A percentile compares a stretch with the other conserved stretches of the same genome.
Evolutionary conservation across 2,797 vertebrate genomes (phyloP).

Genomic region (Falco columbarius): DNA sequence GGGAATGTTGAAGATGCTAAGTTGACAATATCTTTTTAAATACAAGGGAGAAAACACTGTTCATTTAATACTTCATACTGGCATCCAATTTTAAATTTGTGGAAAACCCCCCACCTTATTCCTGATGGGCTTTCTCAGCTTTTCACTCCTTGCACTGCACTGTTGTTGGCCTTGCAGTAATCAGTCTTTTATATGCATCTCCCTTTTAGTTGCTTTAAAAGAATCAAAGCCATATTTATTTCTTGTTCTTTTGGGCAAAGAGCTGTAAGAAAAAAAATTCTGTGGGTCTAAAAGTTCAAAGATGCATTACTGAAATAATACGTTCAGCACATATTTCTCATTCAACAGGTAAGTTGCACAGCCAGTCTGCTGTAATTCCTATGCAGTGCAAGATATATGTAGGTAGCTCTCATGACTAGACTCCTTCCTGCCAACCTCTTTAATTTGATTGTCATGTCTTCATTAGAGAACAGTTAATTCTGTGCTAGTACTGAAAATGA

Average conservation of each 20-base stretch:
- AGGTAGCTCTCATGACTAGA: background rate
- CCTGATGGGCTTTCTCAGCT: background rate
- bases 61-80: background rate
- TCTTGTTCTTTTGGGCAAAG: background rate
- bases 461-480: conserved; percentile 24
- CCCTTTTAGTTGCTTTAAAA: background rate
- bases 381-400: background rate
- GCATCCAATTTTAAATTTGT: background rate
- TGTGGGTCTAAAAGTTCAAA: background rate
- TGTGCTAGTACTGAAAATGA: background rate
- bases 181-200: background rate
- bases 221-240: background rate
- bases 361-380: background rate
- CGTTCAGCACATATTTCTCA: background rate
- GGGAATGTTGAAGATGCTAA: background rate
- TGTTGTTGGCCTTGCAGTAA: background rate
- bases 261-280: background rate
- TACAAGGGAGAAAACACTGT: background rate
- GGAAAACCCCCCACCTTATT: background rate
- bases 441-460: conserved; percentile 15
- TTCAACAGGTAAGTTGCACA: background rate
- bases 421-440: background rate
- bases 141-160: background rate
- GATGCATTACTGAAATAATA: background rate
- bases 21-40: background rate